Base-by-base conservation (phyloP, 1,140 invertebrate species). In the Streblospio benedicti region DNA sequence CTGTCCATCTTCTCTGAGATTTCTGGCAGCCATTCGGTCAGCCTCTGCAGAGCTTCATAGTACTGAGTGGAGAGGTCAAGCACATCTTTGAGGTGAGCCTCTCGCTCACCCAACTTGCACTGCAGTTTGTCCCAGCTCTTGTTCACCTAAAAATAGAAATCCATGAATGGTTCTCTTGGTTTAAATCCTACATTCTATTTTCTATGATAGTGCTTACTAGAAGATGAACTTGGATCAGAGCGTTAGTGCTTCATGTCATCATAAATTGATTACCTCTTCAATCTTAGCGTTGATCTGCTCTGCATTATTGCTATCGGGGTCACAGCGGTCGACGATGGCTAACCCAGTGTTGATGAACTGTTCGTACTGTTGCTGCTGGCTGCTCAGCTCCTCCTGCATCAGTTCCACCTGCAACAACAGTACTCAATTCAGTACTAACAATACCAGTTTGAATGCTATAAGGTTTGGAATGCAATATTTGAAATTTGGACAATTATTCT, bases 321-420 rank as follows among this genome's bases (percentile, higher is more conserved):
- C 82, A 49, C 91, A 78, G 62, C 85, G 82, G 31, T 84, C 81
- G 5, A 94, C 75, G 14, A 94, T 86, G 23, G 83, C 83, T 64
- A 88, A 84, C 1, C 87, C 89, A 27, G 90, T 83, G 62, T 90
- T 84, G 65, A 91, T 84, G 59, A 96, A 82, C 67, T 91, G 89
- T 62, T 89, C 85, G 49, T 95, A 79, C 61, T 91, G 87, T 0
- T 91, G 90, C 72, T 95, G 89, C 72, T 95, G 92, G 1, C 86
- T 86, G 56, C 87, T 82, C 80, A 96, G 89, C 76, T 96, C 93
- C 79, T 96, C 93, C 61, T 91, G 84, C 20, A 96, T 78, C 0
- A 97, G 91, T 82, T 93, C 87, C 12, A 90, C n/a, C n/a, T 86
- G 71, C 56, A 65, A 41, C 3, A 32, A 50, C 32, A 16, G 50